Base-by-base conservation (phyloP, 2,113 vertebrate genomes). In the Gobiocypris rarus region DNA sequence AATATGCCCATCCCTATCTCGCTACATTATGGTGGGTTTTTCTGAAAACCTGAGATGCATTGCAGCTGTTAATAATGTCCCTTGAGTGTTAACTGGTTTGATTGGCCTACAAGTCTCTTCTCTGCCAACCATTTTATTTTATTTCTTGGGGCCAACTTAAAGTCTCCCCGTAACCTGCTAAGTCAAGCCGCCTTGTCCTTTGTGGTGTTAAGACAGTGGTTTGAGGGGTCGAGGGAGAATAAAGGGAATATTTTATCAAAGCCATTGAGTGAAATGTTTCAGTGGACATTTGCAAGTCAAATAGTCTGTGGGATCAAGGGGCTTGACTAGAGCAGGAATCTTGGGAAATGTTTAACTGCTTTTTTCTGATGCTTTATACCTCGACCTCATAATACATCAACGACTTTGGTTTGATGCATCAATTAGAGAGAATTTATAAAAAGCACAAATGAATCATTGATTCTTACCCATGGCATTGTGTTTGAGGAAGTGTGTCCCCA, bases 221-320 rank as follows among this genome's bases (percentile, higher is more conserved):
- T 83, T 69, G 26, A 34, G 24, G 15, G 19, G 43, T 61, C 31
- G 13, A 54, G 17, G 63, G 22, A 45, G 48, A 48, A 50, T 24
- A 67, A 45, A 78, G 45, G 14, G 52, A 81, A 76, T 85, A 67
- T 50, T 70, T 86, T 41, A 86, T 79, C 59, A 83, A 85, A 81
- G 79, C 31, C 2, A 7, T 58, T 22, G 61, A 84, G 71, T 67
- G 45, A 67, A 34, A 22, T 38, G 34, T 9, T 71, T 79, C 54
- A 48, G 77, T 22, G 22, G 76, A 31, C 31, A 89, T 89, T 87
- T 83, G 75, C 67, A 86, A 83, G 88, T 86, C 38, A 81, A 81
- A 85, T 86, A 43, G 41, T 52, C 11, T 14, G 17, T 24, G 43
- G 52, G 74, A 69, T 80, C 56, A 15, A 58, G 81, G 79, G 71